These are phyloP conservation scores for Leptinotarsa peninsularis DNA, from an alignment of 2,888 invertebrate species.

Conservation along the genomic window DNA sequence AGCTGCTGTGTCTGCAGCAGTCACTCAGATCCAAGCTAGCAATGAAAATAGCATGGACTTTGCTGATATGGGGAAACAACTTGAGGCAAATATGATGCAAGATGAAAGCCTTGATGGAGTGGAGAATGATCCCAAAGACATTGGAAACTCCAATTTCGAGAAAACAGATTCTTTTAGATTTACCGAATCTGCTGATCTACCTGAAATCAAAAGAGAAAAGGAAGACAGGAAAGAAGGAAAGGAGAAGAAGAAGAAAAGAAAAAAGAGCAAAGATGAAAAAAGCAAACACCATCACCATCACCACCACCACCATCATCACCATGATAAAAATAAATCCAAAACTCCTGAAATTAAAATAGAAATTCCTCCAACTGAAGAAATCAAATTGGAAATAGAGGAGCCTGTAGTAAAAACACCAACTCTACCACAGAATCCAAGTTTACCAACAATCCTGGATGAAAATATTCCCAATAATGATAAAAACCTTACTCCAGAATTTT, in stretches of 20 bases:
- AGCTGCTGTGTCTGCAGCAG: conserved; percentile 50
- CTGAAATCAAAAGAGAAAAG: conserved; percentile 56
- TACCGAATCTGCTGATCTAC: conserved; percentile 37
- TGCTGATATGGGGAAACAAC: conserved; percentile 83
- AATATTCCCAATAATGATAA: conserved; percentile 71
- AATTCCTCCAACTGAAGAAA: conserved; percentile 50
- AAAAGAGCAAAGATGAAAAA: conserved; percentile 83
- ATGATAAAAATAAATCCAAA: conserved; percentile 67
- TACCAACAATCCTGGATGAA: conserved; percentile 74
- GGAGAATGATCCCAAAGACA: conserved; percentile 58
- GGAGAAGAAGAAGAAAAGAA: conserved; percentile 88
- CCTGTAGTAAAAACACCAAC: conserved; percentile 50
- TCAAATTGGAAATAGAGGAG: conserved; percentile 48
- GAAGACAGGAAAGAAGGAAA: conserved; percentile 73
- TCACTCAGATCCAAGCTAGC: conserved; percentile 47
- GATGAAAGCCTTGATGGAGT: conserved; percentile 72
- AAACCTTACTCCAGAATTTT: conserved; percentile 49
- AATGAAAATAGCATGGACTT: conserved; percentile 86
- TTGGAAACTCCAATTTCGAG: conserved; percentile 62
- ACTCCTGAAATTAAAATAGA: conserved; percentile 57
- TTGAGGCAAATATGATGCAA: conserved; percentile 83
- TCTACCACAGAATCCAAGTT: conserved; percentile 69
- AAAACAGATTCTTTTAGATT: conserved; percentile 51
- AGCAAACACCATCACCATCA: conserved; percentile 76
- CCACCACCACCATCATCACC: conserved; percentile 71